These are phyloP conservation scores for Emydocephalus ijimae DNA, from an alignment of 2,113 vertebrate species.

Conservation along the genomic window DNA sequence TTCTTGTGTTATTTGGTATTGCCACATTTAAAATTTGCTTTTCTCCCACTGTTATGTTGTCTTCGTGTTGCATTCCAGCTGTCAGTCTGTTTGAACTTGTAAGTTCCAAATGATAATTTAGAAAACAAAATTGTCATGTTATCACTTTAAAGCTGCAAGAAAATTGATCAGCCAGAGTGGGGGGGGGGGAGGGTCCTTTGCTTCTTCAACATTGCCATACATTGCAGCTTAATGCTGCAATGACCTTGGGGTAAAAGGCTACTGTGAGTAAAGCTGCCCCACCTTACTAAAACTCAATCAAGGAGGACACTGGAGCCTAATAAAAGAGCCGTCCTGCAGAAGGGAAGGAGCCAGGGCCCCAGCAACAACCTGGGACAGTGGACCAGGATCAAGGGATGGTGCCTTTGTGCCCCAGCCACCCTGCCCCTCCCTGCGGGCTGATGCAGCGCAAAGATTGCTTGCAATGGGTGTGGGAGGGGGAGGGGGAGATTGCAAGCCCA, in stretches of 20 bases:
- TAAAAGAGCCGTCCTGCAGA: background rate
- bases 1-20: background rate
- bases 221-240: background rate
- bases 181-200: background rate
- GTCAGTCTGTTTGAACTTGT: background rate
- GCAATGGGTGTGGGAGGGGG: too few relatives aligned
- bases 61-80: background rate
- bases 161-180: background rate
- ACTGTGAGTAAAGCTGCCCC: background rate
- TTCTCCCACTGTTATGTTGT: background rate
- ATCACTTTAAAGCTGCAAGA: background rate
- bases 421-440: background rate
- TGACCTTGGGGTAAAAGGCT: too few relatives aligned
- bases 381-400: background rate
- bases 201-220: background rate
- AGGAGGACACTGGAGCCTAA: background rate
- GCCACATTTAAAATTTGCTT: background rate
- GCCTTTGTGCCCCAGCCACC: background rate
- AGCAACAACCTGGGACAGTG: background rate
- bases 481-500: background rate
- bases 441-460: background rate
- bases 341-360: background rate
- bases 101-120: background rate
- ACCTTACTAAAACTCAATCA: background rate
- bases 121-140: background rate